These are phyloP conservation scores for Brachionus sp. DNA, from an alignment of 1,140 invertebrate genomes.

Conservation along the genomic window DNA sequence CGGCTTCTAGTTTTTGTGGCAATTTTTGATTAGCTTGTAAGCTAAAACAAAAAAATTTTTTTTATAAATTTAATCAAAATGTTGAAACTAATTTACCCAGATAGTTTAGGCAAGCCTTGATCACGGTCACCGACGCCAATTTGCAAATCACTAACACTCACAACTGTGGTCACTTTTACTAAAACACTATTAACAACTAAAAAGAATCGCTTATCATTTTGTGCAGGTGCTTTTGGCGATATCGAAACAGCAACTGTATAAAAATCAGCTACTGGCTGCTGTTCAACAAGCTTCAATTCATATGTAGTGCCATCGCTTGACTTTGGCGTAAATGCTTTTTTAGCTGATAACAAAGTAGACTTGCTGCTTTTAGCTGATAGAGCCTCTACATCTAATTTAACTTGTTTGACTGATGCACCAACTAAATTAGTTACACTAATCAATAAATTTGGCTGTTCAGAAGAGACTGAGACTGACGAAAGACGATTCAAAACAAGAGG, in stretches of 20 bases:
- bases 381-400: conserved; percentile 11
- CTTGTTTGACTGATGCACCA: neutral
- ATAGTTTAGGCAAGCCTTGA: conserved; percentile 65
- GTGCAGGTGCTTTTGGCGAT: neutral
- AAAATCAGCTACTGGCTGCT: conserved; percentile 35
- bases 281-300: conserved; percentile 15
- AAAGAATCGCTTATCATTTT: conserved; percentile 23
- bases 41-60: conserved; percentile 62
- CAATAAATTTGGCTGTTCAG: neutral
- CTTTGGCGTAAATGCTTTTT: conserved; percentile 23
- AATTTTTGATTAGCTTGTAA: conserved; percentile 63
- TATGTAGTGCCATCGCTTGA: conserved; percentile 43
- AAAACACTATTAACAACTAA: conserved; percentile 44
- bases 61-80: neutral
- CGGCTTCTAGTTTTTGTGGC: conserved; percentile 67
- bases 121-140: conserved; percentile 78
- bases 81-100: neutral
- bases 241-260: neutral
- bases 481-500: conserved; percentile 30
- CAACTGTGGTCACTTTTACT: conserved; percentile 52
- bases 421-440: conserved; percentile 14
- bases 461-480: neutral
- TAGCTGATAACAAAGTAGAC: neutral
- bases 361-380: conserved; percentile 24
- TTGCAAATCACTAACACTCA: conserved; percentile 71